Percentiles rank a stretch among this genome's conserved stretches.
phyloP scores from a whole-genome alignment of 2,113 vertebrate genomes.

The Mus spicilegus region DNA sequence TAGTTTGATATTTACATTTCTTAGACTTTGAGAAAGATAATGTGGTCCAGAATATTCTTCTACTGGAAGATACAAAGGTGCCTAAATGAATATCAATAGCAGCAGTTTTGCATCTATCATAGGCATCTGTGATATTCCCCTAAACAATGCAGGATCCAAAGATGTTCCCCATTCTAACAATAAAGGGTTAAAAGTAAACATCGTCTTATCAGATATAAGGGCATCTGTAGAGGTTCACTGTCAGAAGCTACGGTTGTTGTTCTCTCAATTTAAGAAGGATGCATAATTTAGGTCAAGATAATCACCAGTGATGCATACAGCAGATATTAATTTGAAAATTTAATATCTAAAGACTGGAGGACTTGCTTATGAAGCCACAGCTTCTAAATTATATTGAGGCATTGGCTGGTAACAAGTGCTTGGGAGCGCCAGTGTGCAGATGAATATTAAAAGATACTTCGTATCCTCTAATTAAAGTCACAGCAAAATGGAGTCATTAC shows the following conservation, averaged over 20 bases:
- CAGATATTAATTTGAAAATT: conserved; percentile 84
- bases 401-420: conserved; percentile 75
- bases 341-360: conserved; percentile 82
- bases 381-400: conserved; percentile 79
- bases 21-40: not conserved
- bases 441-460: conserved; percentile 82
- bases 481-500: conserved; percentile 70
- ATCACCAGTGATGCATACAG: conserved; percentile 79
- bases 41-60: not conserved
- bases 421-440: conserved; percentile 70
- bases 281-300: conserved; percentile 81
- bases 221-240: conserved; percentile 45
- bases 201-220: conserved; percentile 23
- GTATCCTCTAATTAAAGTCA: conserved; percentile 80
- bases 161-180: not conserved
- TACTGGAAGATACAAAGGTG: not conserved
- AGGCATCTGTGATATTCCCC: not conserved
- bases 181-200: conserved; percentile 58
- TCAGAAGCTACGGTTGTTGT: conserved; percentile 66
- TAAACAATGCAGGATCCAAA: not conserved
- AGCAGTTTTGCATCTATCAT: not conserved
- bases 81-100: not conserved
- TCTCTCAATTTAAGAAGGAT: conserved; percentile 69
- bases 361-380: conserved; percentile 77
- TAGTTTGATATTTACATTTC: not conserved